phyloP scores from a whole-genome alignment of 2,888 invertebrate genomes.

The Lampropteryx suffumata region DNA sequence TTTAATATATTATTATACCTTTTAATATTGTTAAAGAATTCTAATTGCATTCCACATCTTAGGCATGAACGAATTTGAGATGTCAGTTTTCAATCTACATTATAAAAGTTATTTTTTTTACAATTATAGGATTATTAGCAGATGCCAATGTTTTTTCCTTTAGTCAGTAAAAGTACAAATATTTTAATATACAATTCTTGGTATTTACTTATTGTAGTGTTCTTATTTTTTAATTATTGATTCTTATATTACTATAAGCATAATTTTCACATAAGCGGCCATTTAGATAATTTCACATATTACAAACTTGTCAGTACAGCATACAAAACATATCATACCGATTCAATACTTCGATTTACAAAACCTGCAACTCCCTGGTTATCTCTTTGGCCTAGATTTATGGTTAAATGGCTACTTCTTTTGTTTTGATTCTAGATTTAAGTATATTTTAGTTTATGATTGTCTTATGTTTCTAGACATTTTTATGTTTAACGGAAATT shows the following conservation, averaged over 20 bases:
- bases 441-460: constrained; percentile 69
- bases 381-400: constrained; percentile 58
- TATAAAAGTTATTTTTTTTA: constrained; percentile 82
- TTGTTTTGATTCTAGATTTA: constrained; percentile 77
- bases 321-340: constrained; percentile 79
- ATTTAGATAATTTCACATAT: constrained; percentile 68
- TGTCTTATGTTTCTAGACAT: constrained; percentile 71
- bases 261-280: constrained; percentile 77
- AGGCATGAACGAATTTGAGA: constrained; percentile 82
- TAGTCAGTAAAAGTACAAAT: constrained; percentile 93
- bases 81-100: constrained; percentile 82
- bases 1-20: constrained; percentile 85
- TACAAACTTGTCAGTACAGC: constrained; percentile 76
- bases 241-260: constrained; percentile 80
- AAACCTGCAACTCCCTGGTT: constrained; percentile 61
- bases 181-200: constrained; percentile 86
- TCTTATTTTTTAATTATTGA: constrained; percentile 78
- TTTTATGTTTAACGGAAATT: constrained; percentile 71
- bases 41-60: constrained; percentile 84
- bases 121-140: constrained; percentile 82
- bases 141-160: constrained; percentile 85
- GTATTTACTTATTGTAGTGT: constrained; percentile 83
- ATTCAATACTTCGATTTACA: constrained; percentile 62
- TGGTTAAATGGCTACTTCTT: constrained; percentile 70
- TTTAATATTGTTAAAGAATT: constrained; percentile 84